Percentiles rank a stretch among this genome's conserved stretches.
Evolutionary conservation across 2,797 vertebrate genomes (phyloP).

Genomic region (Coilia nasus): DNA sequence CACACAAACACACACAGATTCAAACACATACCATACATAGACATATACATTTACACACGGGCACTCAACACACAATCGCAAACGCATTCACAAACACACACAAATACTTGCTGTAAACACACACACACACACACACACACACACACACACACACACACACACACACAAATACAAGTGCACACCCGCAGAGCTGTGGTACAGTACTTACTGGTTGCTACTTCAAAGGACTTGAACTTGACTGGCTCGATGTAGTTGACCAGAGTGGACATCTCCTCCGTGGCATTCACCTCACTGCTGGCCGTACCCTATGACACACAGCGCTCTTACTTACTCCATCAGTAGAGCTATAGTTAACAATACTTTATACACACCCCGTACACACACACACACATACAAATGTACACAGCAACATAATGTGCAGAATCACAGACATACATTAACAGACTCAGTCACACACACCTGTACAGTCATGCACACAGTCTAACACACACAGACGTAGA

Average conservation of each 20-base stretch:
- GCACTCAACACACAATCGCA: too few relatives aligned
- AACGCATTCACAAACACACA: neutral
- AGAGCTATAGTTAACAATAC: too few relatives aligned
- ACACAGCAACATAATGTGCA: neutral
- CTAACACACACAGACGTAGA: neutral
- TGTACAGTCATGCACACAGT: neutral
- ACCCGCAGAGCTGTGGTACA: too few relatives aligned
- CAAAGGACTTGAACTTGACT: slow-evolving; percentile 91
- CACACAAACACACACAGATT: neutral
- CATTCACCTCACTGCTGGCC: slow-evolving; percentile 87
- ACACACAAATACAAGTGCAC: neutral
- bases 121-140: neutral
- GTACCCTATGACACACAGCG: slow-evolving; percentile 77
- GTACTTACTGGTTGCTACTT: slow-evolving; percentile 82
- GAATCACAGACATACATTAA: neutral
- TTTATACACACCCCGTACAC: neutral
- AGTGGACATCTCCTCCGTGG: slow-evolving; percentile 92
- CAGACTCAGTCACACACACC: neutral
- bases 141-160: slow-evolving; percentile 3
- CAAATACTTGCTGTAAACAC: neutral
- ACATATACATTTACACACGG: too few relatives aligned
- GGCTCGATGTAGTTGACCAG: slow-evolving; percentile 91
- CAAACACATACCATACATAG: too few relatives aligned
- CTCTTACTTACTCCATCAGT: neutral
- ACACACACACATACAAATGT: neutral